These are phyloP conservation scores for Phaetusa simplex DNA, from an alignment of 2,113 vertebrate genomes.

Conservation along the genomic window DNA sequence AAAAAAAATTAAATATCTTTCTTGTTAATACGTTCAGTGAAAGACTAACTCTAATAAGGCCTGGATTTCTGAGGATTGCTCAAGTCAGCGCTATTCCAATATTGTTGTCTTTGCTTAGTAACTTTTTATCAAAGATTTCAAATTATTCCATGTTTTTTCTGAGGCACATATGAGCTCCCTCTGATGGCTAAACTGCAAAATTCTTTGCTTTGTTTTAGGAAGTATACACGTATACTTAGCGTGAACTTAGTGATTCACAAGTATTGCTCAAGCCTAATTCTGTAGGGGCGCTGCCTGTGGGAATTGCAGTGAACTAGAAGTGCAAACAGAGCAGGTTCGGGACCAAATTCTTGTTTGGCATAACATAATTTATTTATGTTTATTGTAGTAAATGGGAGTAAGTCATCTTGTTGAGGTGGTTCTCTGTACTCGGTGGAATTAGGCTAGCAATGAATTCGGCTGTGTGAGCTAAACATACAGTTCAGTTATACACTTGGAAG, in stretches of 20 bases:
- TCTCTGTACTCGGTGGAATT: neutral
- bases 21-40: neutral
- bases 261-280: neutral
- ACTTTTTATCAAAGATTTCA: neutral
- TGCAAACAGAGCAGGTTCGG: neutral
- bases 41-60: neutral
- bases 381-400: neutral
- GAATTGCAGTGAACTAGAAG: neutral
- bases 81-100: neutral
- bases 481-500: neutral
- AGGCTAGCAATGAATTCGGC: neutral
- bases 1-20: neutral
- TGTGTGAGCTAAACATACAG: neutral
- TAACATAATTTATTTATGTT: neutral
- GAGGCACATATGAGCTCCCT: slow-evolving; percentile 28
- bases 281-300: fast-evolving
- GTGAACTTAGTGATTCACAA: neutral
- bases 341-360: neutral
- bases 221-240: fast-evolving
- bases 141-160: neutral
- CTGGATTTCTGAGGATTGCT: neutral
- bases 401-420: neutral
- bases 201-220: neutral
- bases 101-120: neutral
- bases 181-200: slow-evolving; percentile 33